A percentile compares a stretch with the other conserved stretches of the same genome.
Conservation (phyloP, 2,113 vertebrate genomes). For the Ursus arctos region DNA sequence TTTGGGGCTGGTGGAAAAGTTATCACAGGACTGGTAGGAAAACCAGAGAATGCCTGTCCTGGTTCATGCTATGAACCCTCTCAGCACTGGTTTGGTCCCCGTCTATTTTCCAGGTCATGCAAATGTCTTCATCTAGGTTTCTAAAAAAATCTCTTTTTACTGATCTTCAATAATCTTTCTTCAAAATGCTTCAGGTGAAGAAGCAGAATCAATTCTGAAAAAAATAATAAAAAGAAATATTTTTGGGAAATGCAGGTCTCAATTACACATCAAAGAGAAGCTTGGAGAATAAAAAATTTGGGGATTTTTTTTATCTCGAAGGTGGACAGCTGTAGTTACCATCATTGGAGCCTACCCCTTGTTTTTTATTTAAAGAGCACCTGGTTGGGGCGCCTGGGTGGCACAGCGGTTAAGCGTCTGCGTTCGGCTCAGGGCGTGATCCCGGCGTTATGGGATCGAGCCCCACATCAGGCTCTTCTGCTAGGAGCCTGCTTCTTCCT, state of each 20-base stretch:
- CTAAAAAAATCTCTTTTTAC: not conserved
- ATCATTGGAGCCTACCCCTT: not conserved
- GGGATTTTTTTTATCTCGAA: not conserved
- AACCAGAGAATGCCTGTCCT: not conserved
- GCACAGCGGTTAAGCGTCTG: too few species aligned
- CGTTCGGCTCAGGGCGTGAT: too few species aligned
- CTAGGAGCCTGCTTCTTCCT: too few species aligned
- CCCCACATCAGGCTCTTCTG: too few species aligned
- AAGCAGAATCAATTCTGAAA: slow-evolving; percentile 4
- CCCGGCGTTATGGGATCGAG: too few species aligned
- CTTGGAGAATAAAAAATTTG: not conserved
- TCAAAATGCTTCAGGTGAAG: not conserved
- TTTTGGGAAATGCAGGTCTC: not conserved
- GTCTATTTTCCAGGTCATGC: not conserved
- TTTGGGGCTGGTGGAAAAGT: not conserved
- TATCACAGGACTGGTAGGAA: not conserved
- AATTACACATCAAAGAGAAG: not conserved
- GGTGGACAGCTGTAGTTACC: not conserved
- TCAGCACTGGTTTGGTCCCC: not conserved
- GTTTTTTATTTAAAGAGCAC: not conserved
- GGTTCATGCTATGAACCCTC: not conserved
- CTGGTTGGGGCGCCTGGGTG: too few species aligned
- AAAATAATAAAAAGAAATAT: not conserved
- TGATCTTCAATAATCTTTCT: not conserved
- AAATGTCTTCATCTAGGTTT: not conserved